Percentiles rank a stretch among this genome's conserved stretches.
phyloP scores from a whole-genome alignment of 2,113 vertebrate species.

The Ptilonorhynchus violaceus region DNA sequence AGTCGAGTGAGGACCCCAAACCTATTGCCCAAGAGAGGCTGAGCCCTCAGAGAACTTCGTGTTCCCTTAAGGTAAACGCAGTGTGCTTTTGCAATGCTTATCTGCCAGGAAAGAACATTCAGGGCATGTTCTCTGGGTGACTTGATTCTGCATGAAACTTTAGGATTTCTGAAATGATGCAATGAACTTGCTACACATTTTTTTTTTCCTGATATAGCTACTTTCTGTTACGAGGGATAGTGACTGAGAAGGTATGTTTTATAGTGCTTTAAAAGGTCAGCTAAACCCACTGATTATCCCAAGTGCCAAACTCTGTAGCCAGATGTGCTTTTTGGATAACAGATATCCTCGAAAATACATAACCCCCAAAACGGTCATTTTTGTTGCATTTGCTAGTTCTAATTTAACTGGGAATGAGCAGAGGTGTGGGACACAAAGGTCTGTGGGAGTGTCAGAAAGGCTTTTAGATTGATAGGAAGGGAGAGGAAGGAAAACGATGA shows the following conservation, averaged over 20 bases:
- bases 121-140: not conserved
- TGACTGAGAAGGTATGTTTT: not conserved
- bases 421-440: not conserved
- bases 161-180: slow-evolving; percentile 1
- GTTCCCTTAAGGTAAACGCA: slow-evolving; percentile 59
- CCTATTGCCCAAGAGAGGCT: not conserved
- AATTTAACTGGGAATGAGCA: not conserved
- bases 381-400: not conserved
- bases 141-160: not conserved
- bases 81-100: not conserved
- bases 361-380: not conserved
- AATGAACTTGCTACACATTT: not conserved
- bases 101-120: not conserved
- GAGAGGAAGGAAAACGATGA: not conserved
- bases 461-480: not conserved
- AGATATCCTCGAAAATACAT: not conserved
- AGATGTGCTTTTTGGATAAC: not conserved
- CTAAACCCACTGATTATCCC: not conserved
- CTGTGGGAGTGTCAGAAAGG: not conserved
- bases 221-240: not conserved
- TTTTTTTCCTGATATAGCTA: not conserved
- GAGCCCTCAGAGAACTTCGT: not conserved
- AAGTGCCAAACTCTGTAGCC: not conserved
- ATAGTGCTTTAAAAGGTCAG: not conserved
- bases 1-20: not conserved